phyloP scores from a whole-genome alignment of 2,888 invertebrate species.

The Pasiphila rectangulata region DNA sequence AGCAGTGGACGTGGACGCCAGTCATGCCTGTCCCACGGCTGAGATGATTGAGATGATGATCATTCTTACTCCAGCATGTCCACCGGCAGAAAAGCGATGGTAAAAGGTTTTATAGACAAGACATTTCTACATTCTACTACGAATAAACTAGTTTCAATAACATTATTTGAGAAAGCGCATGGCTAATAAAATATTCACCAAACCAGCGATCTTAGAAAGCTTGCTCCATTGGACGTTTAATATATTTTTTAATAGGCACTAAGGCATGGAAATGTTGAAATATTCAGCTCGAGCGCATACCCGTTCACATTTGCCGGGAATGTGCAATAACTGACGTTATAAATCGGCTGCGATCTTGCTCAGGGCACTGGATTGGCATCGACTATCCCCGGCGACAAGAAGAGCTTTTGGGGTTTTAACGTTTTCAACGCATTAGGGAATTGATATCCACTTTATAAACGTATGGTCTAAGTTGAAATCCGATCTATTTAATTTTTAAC shows the following conservation, averaged over 20 bases:
- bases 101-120: too few species aligned
- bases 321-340: constrained; percentile 57
- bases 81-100: too few species aligned
- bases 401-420: constrained; percentile 29
- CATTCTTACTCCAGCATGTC: too few species aligned
- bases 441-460: constrained; percentile 30
- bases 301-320: constrained; percentile 54
- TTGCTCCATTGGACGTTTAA: constrained; percentile 8
- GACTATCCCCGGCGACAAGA: constrained; percentile 39
- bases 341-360: constrained; percentile 51
- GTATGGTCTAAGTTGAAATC: too few species aligned
- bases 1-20: too few species aligned
- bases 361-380: constrained; percentile 45
- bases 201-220: neutral
- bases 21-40: too few species aligned
- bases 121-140: too few species aligned
- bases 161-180: too few species aligned
- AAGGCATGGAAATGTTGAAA: constrained; percentile 36
- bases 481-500: too few species aligned
- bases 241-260: constrained; percentile 21
- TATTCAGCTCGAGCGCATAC: constrained; percentile 47
- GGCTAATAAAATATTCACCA: neutral
- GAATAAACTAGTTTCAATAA: too few species aligned
- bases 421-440: constrained; percentile 35
- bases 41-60: too few species aligned